Evolutionary conservation across 1,140 invertebrate genomes (phyloP).

Genomic region (Leptinotarsa undecemlineata): DNA sequence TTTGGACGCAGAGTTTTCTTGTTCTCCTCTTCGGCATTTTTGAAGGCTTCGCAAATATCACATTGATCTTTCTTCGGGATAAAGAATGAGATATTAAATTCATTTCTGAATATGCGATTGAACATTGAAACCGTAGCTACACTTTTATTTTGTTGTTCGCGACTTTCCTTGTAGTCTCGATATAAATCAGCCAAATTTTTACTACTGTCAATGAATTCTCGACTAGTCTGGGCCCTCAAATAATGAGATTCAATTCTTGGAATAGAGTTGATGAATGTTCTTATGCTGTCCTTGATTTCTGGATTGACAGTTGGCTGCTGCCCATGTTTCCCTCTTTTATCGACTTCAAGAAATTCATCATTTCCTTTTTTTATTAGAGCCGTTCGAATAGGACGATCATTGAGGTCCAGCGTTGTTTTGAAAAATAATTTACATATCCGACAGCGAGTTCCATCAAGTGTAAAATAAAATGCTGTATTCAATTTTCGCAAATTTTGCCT

Average conservation of each 20-base stretch:
- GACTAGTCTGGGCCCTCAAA: constrained; percentile 37
- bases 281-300: constrained; percentile 32
- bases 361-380: constrained; percentile 1
- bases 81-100: constrained; percentile 52
- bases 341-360: constrained; percentile 2
- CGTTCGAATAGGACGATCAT: constrained; percentile 8
- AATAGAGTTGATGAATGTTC: constrained; percentile 42
- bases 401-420: constrained; percentile 33
- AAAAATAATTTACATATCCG: constrained; percentile 37
- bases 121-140: constrained; percentile 31
- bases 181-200: constrained; percentile 47
- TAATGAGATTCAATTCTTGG: constrained; percentile 52
- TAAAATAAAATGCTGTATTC: constrained; percentile 35
- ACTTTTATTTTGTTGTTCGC: constrained; percentile 28
- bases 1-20: constrained; percentile 36
- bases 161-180: constrained; percentile 34
- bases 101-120: constrained; percentile 43
- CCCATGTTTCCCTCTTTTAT: constrained; percentile 27
- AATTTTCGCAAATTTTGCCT: neutral
- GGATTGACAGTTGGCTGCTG: constrained; percentile 22
- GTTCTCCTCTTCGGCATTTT: constrained; percentile 43
- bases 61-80: constrained; percentile 55
- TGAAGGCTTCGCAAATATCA: constrained; percentile 48
- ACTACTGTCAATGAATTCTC: constrained; percentile 50
- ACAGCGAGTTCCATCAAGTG: constrained; percentile 16